Conservation (phyloP, 2,888 invertebrate genomes). For the Lamproptera curius region DNA sequence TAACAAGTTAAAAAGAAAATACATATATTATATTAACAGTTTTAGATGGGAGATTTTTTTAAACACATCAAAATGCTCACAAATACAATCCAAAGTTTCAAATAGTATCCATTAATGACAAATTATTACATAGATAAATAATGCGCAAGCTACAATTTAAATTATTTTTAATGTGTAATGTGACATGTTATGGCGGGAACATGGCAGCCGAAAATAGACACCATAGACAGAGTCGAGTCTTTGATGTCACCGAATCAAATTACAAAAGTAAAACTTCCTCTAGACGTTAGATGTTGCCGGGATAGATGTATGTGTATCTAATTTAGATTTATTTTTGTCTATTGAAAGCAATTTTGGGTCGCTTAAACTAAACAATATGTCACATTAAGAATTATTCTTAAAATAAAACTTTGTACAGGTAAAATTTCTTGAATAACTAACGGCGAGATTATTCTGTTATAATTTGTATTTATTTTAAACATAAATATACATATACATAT, state of each 20-base stretch:
- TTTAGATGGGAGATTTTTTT: too few species aligned
- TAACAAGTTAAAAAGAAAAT: too few species aligned
- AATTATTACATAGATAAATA: slow-evolving; percentile 26
- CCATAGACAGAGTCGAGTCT: slow-evolving; percentile 35
- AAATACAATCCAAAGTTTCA: too few species aligned
- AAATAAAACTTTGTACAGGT: too few species aligned
- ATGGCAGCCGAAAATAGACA: slow-evolving; percentile 41
- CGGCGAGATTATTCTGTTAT: too few species aligned
- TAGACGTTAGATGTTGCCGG: slow-evolving; percentile 33
- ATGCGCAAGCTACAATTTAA: slow-evolving; percentile 29
- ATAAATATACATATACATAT: too few species aligned
- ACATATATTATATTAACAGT: too few species aligned
- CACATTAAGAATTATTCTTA: too few species aligned
- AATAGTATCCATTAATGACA: slow-evolving; percentile 25
- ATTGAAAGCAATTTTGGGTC: slow-evolving; percentile 6
- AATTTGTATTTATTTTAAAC: too few species aligned
- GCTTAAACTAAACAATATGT: background rate
- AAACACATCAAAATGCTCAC: too few species aligned
- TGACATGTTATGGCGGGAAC: slow-evolving; percentile 39
- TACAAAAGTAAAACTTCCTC: slow-evolving; percentile 55
- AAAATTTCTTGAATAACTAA: too few species aligned
- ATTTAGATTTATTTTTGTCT: slow-evolving; percentile 22
- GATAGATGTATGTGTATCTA: slow-evolving; percentile 28
- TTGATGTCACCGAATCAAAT: slow-evolving; percentile 67
- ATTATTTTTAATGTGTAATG: slow-evolving; percentile 42